Evolutionary conservation across 2,888 invertebrate species (phyloP).

Genomic region (Entomobrya multifasciata): DNA sequence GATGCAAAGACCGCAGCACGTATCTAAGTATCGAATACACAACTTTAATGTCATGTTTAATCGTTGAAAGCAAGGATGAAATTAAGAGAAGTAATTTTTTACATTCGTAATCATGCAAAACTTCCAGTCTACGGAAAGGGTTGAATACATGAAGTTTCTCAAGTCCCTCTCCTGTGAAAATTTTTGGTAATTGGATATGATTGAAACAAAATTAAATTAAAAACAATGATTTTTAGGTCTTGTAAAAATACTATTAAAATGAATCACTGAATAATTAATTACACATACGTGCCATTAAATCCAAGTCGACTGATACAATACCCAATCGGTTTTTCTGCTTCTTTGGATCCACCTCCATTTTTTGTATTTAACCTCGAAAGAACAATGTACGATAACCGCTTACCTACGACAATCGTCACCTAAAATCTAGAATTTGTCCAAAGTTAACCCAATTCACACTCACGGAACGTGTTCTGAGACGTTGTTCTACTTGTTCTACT

Average conservation of each 20-base stretch:
- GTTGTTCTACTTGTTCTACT: not conserved
- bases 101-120: conserved; percentile 73
- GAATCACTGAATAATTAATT: not conserved
- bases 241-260: not conserved
- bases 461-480: not conserved
- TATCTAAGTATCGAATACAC: conserved; percentile 32
- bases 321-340: conserved; percentile 60
- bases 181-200: too few species aligned
- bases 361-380: not conserved
- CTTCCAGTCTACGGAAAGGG: conserved; percentile 64
- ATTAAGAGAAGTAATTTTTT: too few species aligned
- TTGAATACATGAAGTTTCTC: conserved; percentile 69
- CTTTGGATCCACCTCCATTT: conserved; percentile 31
- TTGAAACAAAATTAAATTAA: too few species aligned
- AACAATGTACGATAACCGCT: not conserved
- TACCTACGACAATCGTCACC: too few species aligned
- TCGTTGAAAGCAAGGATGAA: too few species aligned
- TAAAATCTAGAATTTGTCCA: too few species aligned
- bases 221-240: too few species aligned
- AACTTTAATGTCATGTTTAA: too few species aligned
- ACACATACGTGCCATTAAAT: conserved; percentile 60
- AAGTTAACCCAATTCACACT: too few species aligned
- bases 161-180: conserved; percentile 63
- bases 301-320: conserved; percentile 65
- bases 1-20: conserved; percentile 69